Conservation (phyloP, 2,797 vertebrate genomes). For the Periophthalmus magnuspinnatus region DNA sequence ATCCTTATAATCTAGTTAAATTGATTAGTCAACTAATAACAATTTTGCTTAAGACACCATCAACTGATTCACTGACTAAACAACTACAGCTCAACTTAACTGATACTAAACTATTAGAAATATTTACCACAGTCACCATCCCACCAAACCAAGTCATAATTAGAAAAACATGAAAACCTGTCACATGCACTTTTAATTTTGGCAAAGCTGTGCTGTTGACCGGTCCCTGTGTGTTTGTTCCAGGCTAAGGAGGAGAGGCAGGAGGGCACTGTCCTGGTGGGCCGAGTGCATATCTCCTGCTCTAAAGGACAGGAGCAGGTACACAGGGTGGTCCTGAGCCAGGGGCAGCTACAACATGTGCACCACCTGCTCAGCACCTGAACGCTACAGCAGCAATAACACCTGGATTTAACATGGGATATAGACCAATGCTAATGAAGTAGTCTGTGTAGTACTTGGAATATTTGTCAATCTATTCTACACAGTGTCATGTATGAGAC, state of each 20-base stretch:
- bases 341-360: slow-evolving; percentile 83
- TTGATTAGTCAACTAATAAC: too few species aligned
- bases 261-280: slow-evolving; percentile 79
- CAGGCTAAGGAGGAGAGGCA: slow-evolving; percentile 84
- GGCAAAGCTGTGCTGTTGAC: neutral
- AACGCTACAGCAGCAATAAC: slow-evolving; percentile 1
- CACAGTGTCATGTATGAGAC: neutral
- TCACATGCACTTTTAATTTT: too few species aligned
- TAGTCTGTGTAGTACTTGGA: neutral
- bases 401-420: neutral
- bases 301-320: slow-evolving; percentile 82
- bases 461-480: neutral
- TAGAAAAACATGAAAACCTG: too few species aligned
- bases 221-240: neutral
- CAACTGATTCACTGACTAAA: too few species aligned
- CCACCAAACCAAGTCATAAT: too few species aligned
- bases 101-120: too few species aligned
- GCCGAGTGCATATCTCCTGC: slow-evolving; percentile 86
- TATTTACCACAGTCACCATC: too few species aligned
- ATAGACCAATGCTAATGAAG: neutral
- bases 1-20: too few species aligned
- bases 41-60: too few species aligned
- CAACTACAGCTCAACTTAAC: too few species aligned
- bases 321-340: slow-evolving; percentile 85
- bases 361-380: slow-evolving; percentile 81